A percentile compares a stretch with the other conserved stretches of the same genome.
Evolutionary conservation across 2,888 invertebrate species (phyloP).

Genomic region (Metellina segmentata): DNA sequence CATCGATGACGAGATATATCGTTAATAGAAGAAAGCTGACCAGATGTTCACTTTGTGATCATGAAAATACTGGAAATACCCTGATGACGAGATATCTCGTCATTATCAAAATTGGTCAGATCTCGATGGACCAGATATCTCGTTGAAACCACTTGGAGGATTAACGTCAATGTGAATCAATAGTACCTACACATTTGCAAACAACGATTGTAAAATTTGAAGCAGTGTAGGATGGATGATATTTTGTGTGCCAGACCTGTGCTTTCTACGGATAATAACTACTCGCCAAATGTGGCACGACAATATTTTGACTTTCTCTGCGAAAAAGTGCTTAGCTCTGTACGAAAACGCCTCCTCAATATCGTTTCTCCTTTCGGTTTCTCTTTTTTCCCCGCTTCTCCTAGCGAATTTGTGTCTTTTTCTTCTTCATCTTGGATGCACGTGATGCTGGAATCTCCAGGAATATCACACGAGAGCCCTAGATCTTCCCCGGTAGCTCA

Average conservation of each 20-base stretch:
- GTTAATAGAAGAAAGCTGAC: too few relatives aligned
- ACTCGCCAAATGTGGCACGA: slow-evolving; percentile 66
- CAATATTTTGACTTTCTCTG: slow-evolving; percentile 48
- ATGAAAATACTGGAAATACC: too few relatives aligned
- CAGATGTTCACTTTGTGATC: too few relatives aligned
- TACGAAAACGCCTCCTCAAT: slow-evolving; percentile 64
- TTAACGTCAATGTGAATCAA: too few relatives aligned
- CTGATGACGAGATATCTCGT: too few relatives aligned
- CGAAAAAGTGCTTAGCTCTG: slow-evolving; percentile 66
- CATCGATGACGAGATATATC: too few relatives aligned
- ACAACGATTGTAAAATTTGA: too few relatives aligned
- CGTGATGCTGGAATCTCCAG: slow-evolving; percentile 57
- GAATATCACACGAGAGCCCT: slow-evolving; percentile 62
- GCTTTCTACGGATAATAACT: background rate
- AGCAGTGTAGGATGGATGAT: background rate
- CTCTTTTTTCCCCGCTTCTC: slow-evolving; percentile 9
- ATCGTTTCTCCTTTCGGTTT: slow-evolving; percentile 39
- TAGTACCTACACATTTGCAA: too few relatives aligned
- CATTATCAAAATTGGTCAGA: too few relatives aligned
- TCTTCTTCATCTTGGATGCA: slow-evolving; percentile 31
- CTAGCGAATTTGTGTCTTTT: slow-evolving; percentile 43
- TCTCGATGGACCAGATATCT: too few relatives aligned
- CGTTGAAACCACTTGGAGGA: too few relatives aligned
- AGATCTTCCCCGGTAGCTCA: slow-evolving; percentile 38
- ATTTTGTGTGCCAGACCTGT: background rate